Evolutionary conservation across 2,113 vertebrate species (phyloP).

Genomic region (Archilochus colubris): DNA sequence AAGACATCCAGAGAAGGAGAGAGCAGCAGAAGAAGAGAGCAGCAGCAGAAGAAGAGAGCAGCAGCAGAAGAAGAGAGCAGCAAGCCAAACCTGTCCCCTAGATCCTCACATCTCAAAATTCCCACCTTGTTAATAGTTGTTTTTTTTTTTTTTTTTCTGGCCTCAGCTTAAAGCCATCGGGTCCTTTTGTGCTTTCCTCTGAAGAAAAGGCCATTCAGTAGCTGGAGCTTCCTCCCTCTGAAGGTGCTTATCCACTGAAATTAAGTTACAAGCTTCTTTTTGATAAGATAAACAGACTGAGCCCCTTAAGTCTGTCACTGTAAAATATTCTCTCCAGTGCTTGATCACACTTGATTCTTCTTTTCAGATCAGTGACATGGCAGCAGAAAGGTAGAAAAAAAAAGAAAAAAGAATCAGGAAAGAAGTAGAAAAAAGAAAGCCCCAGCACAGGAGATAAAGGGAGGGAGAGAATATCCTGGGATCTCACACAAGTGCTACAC

Average conservation of each 20-base stretch:
- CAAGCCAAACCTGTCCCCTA: fast-evolving
- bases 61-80: background rate
- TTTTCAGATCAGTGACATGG: background rate
- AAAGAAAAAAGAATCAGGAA: background rate
- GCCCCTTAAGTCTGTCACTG: background rate
- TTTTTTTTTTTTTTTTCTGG: background rate
- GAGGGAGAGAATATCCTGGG: background rate
- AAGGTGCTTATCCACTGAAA: conserved; percentile 16
- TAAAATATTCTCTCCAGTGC: conserved; percentile 5
- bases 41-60: too few relatives aligned
- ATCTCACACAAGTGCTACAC: background rate
- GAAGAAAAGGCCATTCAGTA: background rate
- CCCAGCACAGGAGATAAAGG: background rate
- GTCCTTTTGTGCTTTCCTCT: background rate
- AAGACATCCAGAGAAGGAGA: background rate
- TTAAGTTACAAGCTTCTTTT: conserved; percentile 34
- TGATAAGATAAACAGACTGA: conserved; percentile 35
- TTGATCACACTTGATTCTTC: conserved; percentile 28
- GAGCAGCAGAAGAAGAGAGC: fast-evolving
- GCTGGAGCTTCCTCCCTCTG: background rate
- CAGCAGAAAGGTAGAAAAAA: background rate
- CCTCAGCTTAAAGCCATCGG: background rate
- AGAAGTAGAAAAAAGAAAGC: background rate
- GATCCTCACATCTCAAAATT: background rate
- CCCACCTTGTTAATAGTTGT: background rate